Base-by-base conservation (phyloP, 1,140 invertebrate species). In the Zaprionus gabonicus region DNA sequence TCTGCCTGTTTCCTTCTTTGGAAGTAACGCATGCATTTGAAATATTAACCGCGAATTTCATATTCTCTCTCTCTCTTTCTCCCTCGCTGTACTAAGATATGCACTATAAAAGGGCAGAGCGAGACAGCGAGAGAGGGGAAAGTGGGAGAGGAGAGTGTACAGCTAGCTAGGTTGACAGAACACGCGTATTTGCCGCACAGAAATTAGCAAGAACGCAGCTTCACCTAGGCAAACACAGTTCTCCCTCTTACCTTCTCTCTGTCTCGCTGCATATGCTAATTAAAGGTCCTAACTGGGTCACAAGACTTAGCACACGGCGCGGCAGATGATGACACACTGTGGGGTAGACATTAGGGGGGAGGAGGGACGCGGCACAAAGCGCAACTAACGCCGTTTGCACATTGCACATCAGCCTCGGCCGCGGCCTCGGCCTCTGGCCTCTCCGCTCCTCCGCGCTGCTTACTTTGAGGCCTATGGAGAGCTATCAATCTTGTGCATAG, bases 401-500 rank as follows among this genome's bases (percentile, higher is more conserved):
- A 28, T 23, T 73, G 71, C 44, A 31, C 56, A 36, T n/a, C 60
- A 20, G 58, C 25, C 28, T 34, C 23, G 56, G n/a, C 28, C 31
- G 12, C 28, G 15, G 17, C 56, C 23, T 23, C 23, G 23, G 23
- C 23, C 56, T 58, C 17, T 27, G 9, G 31, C 56, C 56, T 31
- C 28, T 9, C 12, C 28, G 9, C 17, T 27, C 55, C 9, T 27
- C 55, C 9, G 28, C 34, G 31, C 56, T 41, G 38, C 65, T 17
- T 46, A 57, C 53, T 59, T 49, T 64, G 44, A n/a, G 58, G 80
- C 60, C 84, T 51, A 62, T 78, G 65, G 78, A 81, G 81, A 83
- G 82, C 84, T 84, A 90, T 88, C 84, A 88, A 88, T 88, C 84
- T 88, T 88, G 85, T 66, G 78, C 78, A 75, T 75, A 79, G 84